Evolutionary conservation across 2,888 invertebrate genomes (phyloP).

Genomic region (Steinernema carpocapsae): DNA sequence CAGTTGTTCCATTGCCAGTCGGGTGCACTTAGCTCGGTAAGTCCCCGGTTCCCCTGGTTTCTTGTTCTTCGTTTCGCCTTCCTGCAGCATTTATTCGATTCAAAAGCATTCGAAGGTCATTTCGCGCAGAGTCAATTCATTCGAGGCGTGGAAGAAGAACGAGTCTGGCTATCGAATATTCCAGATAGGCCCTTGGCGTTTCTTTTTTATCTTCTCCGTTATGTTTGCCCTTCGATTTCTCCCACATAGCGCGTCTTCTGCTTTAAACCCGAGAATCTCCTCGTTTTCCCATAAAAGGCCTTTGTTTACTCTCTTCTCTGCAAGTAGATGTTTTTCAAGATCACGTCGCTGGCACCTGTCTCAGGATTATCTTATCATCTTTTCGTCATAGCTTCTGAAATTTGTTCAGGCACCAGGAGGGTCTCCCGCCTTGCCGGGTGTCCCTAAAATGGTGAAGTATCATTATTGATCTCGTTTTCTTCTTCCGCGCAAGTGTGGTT

Average conservation of each 20-base stretch:
- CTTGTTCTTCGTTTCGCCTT: background rate
- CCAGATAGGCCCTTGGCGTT: background rate
- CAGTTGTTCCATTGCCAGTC: background rate
- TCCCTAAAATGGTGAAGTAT: conserved; percentile 30
- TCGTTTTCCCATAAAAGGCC: background rate
- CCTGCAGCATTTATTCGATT: background rate
- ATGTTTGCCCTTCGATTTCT: background rate
- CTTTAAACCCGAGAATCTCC: background rate
- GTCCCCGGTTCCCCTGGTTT: background rate
- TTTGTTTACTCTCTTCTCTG: background rate
- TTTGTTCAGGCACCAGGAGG: conserved; percentile 2
- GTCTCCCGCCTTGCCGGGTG: conserved; percentile 11
- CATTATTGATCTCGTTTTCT: conserved; percentile 19
- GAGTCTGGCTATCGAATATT: conserved; percentile 9
- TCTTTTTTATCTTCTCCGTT: background rate
- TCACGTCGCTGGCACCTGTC: no score
- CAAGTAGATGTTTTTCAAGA: background rate
- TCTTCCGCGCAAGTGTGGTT: conserved; percentile 23
- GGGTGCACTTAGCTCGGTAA: no score
- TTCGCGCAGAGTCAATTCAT: conserved; percentile 4
- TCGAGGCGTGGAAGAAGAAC: background rate
- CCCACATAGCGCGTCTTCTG: background rate
- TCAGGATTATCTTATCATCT: background rate
- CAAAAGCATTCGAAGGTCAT: conserved; percentile 25
- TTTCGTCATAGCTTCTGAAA: background rate